Evolutionary conservation across 2,888 invertebrate species (phyloP).

Genomic region (Baronia brevicornis): DNA sequence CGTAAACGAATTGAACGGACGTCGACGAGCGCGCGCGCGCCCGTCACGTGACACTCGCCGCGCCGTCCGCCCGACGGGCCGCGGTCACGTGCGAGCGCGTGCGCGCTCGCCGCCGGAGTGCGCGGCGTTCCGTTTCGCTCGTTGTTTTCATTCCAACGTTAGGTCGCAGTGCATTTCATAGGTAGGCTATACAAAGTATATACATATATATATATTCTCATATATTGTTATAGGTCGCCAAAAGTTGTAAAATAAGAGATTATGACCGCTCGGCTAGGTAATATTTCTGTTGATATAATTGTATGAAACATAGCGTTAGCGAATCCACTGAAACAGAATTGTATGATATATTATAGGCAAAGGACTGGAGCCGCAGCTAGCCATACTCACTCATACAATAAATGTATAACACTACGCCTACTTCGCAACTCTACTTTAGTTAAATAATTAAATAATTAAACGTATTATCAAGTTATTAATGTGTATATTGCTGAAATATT

Average conservation of each 20-base stretch:
- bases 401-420: conserved; percentile 71
- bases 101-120: too few species aligned
- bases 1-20: too few species aligned
- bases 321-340: conserved; percentile 27
- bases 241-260: conserved; percentile 63
- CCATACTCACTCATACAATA: conserved; percentile 64
- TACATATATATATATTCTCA: conserved; percentile 45
- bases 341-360: conserved; percentile 40
- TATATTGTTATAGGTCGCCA: conserved; percentile 71
- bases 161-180: conserved; percentile 45
- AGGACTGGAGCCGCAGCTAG: conserved; percentile 45
- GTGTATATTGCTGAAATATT: conserved; percentile 72
- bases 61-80: too few species aligned
- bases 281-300: conserved; percentile 41
- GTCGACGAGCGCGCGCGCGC: too few species aligned
- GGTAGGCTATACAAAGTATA: conserved; percentile 44
- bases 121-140: too few species aligned
- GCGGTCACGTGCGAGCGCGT: too few species aligned
- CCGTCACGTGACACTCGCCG: too few species aligned
- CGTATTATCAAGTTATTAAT: conserved; percentile 65
- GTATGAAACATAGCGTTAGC: conserved; percentile 24
- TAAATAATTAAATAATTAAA: conserved; percentile 53
- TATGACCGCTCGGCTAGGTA: conserved; percentile 61
- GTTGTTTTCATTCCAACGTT: too few species aligned
- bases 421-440: conserved; percentile 61